Percentiles rank a stretch among this genome's conserved stretches.
These are phyloP conservation scores for Eupithecia tripunctaria DNA, from an alignment of 2,888 invertebrate genomes.

Conservation along the genomic window DNA sequence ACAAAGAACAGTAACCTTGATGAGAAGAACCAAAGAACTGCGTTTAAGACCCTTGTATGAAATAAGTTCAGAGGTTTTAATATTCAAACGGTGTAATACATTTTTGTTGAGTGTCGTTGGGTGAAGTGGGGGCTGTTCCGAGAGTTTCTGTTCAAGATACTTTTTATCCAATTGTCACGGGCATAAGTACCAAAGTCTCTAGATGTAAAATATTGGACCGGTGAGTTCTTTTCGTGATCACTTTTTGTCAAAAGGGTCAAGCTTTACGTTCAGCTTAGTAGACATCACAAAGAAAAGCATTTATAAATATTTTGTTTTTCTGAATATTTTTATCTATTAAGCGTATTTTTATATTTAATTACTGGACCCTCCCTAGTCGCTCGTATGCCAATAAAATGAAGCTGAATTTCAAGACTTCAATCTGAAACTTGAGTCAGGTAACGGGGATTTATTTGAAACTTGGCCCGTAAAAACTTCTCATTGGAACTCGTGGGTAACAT, in stretches of 20 bases:
- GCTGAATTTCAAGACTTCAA: conserved; percentile 33
- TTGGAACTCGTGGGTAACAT: conserved; percentile 42
- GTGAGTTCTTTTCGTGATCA: conserved; percentile 27
- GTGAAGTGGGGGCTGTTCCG: conserved; percentile 56
- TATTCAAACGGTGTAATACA: conserved; percentile 70
- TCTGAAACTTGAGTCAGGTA: conserved; percentile 40
- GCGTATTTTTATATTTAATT: background rate
- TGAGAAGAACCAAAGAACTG: conserved; percentile 65
- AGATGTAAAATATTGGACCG: conserved; percentile 20
- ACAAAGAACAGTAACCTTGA: conserved; percentile 64
- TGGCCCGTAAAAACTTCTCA: conserved; percentile 38
- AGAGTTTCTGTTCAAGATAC: conserved; percentile 55
- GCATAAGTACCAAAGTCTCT: conserved; percentile 43
- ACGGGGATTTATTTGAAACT: conserved; percentile 39
- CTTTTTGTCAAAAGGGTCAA: conserved; percentile 12
- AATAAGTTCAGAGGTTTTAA: conserved; percentile 70
- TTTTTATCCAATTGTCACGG: conserved; percentile 70
- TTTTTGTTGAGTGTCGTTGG: conserved; percentile 68
- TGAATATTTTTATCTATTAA: background rate
- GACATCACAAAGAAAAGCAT: background rate
- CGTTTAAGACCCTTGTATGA: conserved; percentile 68
- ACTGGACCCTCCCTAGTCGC: conserved; percentile 13
- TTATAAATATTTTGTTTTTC: background rate
- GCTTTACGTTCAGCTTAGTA: background rate
- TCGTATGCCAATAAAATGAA: conserved; percentile 32